Percentiles rank a stretch among this genome's conserved stretches.
Evolutionary conservation across 2,113 vertebrate genomes (phyloP).

Genomic region (Argyrosomus japonicus): DNA sequence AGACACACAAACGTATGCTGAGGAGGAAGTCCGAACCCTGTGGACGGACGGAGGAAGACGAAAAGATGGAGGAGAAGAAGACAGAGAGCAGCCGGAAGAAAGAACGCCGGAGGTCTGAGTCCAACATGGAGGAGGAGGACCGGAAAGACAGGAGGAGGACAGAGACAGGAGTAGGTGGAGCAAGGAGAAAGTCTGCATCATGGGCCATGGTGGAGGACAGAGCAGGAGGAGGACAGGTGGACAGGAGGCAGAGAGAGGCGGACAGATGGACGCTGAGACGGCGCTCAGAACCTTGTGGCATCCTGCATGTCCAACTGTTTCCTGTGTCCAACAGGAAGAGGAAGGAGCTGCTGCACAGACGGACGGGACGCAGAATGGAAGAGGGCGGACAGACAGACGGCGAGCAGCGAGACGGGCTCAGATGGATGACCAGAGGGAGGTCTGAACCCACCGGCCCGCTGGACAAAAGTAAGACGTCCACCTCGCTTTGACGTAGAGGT

Average conservation of each 20-base stretch:
- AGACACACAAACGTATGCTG: conserved; percentile 4
- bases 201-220: conserved; percentile 26
- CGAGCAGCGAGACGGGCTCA: not conserved
- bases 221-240: not conserved
- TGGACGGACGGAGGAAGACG: conserved; percentile 11
- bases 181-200: conserved; percentile 30
- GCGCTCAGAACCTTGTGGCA: conserved; percentile 41
- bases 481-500: not conserved
- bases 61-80: conserved; percentile 7
- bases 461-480: conserved; percentile 29
- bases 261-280: conserved; percentile 28
- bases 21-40: conserved; percentile 67
- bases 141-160: conserved; percentile 14
- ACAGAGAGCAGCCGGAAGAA: not conserved
- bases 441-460: not conserved
- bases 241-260: not conserved
- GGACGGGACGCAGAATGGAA: conserved; percentile 27
- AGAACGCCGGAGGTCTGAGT: conserved; percentile 31
- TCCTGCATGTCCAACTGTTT: conserved; percentile 51
- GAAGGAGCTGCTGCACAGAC: conserved; percentile 52
- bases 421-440: not conserved
- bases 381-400: not conserved
- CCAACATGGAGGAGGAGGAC: conserved; percentile 24
- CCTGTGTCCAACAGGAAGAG: conserved; percentile 58
- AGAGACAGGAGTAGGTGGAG: not conserved